Evolutionary conservation across 2,797 vertebrate genomes (phyloP), one percentile per base, ranked within the genome.

Genomic region (Orestias chungarensis): DNA sequence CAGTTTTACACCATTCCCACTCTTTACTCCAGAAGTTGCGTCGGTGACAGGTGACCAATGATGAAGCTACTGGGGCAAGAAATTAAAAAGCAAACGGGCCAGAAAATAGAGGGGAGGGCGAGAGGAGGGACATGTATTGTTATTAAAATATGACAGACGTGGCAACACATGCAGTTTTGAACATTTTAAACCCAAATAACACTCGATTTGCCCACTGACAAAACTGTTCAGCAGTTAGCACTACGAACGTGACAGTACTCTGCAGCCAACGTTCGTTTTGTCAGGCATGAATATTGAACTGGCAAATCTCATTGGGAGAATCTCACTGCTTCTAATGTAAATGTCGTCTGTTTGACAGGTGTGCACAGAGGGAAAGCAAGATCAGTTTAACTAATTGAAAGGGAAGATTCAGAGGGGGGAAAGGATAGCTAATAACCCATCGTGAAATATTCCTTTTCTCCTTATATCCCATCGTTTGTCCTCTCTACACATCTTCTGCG

Each of bases 71-170:
- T 82, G 70, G 90, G 89, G 91, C 91, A 93, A 93, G 90, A 93
- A 93, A 93, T 93, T 90, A 92, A 93, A 93, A 92, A 83, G 89
- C 91, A 89, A 65, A 82, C 87, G 88, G 79, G 89, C 88, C 87
- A 88, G 89, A 86, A 83, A 89, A 65, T 82, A 71, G 47, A 74
- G 44, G 62, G 72, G 59, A 74, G 64, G 35, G 74, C 47, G 64
- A 64, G 40, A 70, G 76, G 75, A 82, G 86, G 80, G 79, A 78
- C 66, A 65, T 86, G 75, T 87, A 87, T 90, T 92, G 89, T 91
- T 88, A 88, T 93, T 90, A 86, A 80, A 91, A 89, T 90, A 88
- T 86, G 88, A 90, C 83, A 85, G 88, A 88, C 79, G 72, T 72
- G 5, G 52, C 71, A 74, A 86, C 81, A 74, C 79, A 83, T 31